Base-by-base conservation (phyloP, 2,113 vertebrate species). In the Aspidoscelis tigris region DNA sequence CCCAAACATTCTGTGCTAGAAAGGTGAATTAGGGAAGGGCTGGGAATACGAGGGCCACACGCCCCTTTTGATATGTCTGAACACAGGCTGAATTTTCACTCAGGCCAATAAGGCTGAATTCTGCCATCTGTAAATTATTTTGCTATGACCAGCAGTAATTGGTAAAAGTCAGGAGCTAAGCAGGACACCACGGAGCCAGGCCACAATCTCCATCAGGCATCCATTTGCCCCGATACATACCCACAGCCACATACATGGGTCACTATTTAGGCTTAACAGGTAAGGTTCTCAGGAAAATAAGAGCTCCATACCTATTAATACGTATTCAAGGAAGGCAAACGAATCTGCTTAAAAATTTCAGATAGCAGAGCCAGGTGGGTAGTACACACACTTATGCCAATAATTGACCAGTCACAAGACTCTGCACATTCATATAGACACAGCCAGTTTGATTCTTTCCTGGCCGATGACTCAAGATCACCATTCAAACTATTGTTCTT, bases 381-480 rank as follows among this genome's bases (percentile, higher is more conserved):
- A 72, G 50, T 43, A 44, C 22, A 73, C 6, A 73, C 70, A 61
- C 43, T 12, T 11, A 73, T 4, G 69, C 76, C 39, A 21, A 85
- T 55, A 85, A 80, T 20, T 33, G 43, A 41, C 83, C 3, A 65
- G 76, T 84, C 83, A 79, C 69, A 85, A 79, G 70, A 66, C 26
- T 68, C 74, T 66, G 77, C 70, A 74, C 11, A n/a, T 22, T 26
- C 58, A 80, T 80, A 80, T 39, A 74, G 3, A 72, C 18, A 78
- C 10, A 78, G 78, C 20, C 72, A 33, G 26, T 24, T 70, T n/a
- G 41, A 65, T 70, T 74, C 69, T 58, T 70, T 50, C 76, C 70
- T 39, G 68, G 69, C 68, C n/a, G 24, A 0, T 66, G 77, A 85
- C 12, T 43, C 41, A 73, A 80, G n/a, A 50, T 64, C 26, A 10